Conservation (phyloP, 1,140 invertebrate genomes). For the Drosophila rufa region DNA sequence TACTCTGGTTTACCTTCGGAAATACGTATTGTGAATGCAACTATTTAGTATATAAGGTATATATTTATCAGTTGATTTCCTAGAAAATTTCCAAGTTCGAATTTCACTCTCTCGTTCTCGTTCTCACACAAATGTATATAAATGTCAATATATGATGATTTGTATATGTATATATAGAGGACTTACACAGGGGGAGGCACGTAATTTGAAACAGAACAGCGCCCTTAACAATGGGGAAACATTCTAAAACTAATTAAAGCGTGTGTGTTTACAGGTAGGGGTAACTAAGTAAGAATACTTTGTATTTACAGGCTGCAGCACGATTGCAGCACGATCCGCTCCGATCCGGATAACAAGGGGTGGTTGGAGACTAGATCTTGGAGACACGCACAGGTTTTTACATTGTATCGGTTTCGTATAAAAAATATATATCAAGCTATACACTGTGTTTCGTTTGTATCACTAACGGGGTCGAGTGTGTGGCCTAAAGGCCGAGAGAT, state of each 20-base stretch:
- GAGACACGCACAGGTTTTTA: conserved; percentile 50
- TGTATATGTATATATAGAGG: conserved; percentile 42
- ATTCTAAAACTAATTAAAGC: conserved; percentile 82
- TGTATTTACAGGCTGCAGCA: conserved; percentile 32
- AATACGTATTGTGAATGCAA: conserved; percentile 64
- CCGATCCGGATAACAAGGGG: conserved; percentile 22
- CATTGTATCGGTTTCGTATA: conserved; percentile 44
- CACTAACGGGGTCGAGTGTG: conserved; percentile 38
- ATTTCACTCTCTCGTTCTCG: conserved; percentile 38
- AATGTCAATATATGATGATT: conserved; percentile 30
- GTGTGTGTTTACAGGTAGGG: conserved; percentile 74
- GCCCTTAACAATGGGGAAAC: conserved; percentile 73
- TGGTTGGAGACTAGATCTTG: conserved; percentile 48
- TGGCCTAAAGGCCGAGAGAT: conserved; percentile 8
- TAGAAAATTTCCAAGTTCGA: conserved; percentile 65
- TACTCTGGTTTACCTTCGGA: conserved; percentile 46
- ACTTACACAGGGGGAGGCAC: conserved; percentile 67
- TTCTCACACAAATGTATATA: conserved; percentile 50
- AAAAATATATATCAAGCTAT: conserved; percentile 53
- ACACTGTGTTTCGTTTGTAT: conserved; percentile 46
- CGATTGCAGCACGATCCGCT: conserved; percentile 10
- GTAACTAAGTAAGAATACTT: conserved; percentile 52
- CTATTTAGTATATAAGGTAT: conserved; percentile 60
- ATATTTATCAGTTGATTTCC: conserved; percentile 61
- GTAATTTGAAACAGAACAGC: conserved; percentile 71